Percentiles rank a stretch among this genome's conserved stretches.
Evolutionary conservation across 2,113 vertebrate species (phyloP).

Genomic region (Pontoporia blainvillei): DNA sequence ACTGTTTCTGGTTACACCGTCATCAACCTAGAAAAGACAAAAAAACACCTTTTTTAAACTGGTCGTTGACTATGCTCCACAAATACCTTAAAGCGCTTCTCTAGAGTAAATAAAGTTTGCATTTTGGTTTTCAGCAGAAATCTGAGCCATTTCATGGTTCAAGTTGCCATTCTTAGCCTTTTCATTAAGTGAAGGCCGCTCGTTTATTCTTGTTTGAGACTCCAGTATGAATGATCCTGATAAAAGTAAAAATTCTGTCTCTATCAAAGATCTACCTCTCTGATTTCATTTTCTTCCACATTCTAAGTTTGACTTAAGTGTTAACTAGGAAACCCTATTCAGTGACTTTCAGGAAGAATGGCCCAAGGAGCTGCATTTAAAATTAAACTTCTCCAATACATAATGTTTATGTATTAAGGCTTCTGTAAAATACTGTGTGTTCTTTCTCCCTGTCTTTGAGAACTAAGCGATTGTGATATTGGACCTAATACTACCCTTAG

Average conservation of each 20-base stretch:
- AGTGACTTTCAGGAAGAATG: slow-evolving; percentile 21
- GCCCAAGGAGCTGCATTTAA: background rate
- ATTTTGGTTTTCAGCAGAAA: background rate
- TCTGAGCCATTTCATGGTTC: background rate
- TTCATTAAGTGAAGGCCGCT: background rate
- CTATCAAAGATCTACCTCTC: background rate
- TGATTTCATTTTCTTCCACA: background rate
- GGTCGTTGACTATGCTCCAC: background rate
- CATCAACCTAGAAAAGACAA: background rate
- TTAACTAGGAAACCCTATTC: background rate
- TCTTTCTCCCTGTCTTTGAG: slow-evolving; percentile 8
- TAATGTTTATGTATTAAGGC: background rate
- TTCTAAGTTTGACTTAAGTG: background rate
- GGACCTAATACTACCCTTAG: slow-evolving; percentile 23
- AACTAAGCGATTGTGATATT: background rate
- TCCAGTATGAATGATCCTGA: background rate
- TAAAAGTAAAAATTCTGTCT: background rate
- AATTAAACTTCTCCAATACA: slow-evolving; percentile 27
- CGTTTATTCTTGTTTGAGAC: background rate
- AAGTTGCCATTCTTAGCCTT: background rate
- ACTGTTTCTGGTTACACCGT: background rate
- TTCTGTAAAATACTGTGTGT: background rate
- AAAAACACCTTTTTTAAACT: background rate
- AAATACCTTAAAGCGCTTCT: background rate
- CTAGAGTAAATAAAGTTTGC: background rate